Percentiles rank a stretch among this genome's conserved stretches.
phyloP scores from a whole-genome alignment of 2,113 vertebrate species.

The Tychaedon coryphoeus region DNA sequence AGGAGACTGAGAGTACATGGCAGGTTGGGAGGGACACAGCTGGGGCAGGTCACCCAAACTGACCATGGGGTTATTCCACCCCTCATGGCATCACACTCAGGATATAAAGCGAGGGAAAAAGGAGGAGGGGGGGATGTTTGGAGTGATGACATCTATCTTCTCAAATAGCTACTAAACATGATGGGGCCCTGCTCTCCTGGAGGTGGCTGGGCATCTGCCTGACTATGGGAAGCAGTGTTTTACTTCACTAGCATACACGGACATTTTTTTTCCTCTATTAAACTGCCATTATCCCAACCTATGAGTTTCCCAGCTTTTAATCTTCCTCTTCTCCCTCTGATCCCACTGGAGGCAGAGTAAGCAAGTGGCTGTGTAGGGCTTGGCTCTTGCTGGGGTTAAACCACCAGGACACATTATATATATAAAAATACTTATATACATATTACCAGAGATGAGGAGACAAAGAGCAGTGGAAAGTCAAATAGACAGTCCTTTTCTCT shows the following conservation, averaged over 20 bases:
- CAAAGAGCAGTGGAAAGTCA: not conserved
- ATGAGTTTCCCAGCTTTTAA: not conserved
- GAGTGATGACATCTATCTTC: not conserved
- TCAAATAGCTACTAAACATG: too few species aligned
- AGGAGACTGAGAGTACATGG: not conserved
- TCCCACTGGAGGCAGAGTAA: not conserved
- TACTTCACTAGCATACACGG: not conserved
- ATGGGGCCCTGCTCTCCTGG: not conserved
- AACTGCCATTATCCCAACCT: not conserved
- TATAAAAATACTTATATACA: not conserved
- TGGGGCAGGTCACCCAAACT: not conserved
- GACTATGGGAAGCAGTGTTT: not conserved
- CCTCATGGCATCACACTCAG: not conserved
- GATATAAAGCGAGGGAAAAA: not conserved
- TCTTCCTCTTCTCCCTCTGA: not conserved
- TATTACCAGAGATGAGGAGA: not conserved
- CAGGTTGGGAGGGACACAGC: not conserved
- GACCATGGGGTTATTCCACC: not conserved
- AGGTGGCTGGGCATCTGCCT: not conserved
- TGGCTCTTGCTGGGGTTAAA: not conserved
- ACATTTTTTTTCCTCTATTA: not conserved
- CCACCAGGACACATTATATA: not conserved
- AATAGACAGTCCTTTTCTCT: not conserved
- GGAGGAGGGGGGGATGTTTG: not conserved
- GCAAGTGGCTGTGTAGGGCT: accelerated